Base-by-base conservation (phyloP, 2,888 invertebrate species). In the Tipula vernalis region DNA sequence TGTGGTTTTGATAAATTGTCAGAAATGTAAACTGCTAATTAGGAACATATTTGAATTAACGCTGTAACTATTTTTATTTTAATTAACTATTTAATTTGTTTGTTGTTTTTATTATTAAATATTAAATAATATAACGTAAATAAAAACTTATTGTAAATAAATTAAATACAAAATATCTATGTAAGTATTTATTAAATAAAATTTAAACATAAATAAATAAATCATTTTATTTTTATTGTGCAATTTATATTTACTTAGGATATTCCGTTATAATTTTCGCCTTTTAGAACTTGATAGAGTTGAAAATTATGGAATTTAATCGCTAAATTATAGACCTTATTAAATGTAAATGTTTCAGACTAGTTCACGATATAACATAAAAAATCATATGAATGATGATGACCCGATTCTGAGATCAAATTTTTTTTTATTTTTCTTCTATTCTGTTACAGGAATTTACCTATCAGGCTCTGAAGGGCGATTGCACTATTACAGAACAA, bases 21-120 rank as follows among this genome's bases (percentile, higher is more conserved):
- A 83, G 83, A 83, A 83, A 83, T 83, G 36, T 83, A 83, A 83
- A 83, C 83, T 83, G 83, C 36, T 85, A 83, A 83, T 83, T 83
- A 85, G 85, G 85, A 85, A 85, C 85, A 85, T 85, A 85, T 85
- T 83, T 85, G 85, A 85, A 85, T 83, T 85, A 85, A 85, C 39
- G 41, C 41, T 85, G 36, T 41, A 39, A 39, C 41, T 85, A 85
- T 39, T 85, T 84, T 85, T 41, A 36, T 41, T 41, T 41, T 39
- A 5, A 39, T 85, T 85, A 39, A 39, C 41, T 85, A 36, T 85
- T 39, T 36, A 36, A 36, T 83, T 83, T 83, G 83, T 83, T 36
- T 83, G 10, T 83, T 83, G 18, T 36, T 36, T 10, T 85, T 85
- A n/a, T 85, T 85, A 39, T n/a, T 39, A 85, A 71, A 71, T 83